A percentile compares a stretch with the other conserved stretches of the same genome.
phyloP scores from a whole-genome alignment of 2,113 vertebrate species.

The Paradoxurus hermaphroditus region DNA sequence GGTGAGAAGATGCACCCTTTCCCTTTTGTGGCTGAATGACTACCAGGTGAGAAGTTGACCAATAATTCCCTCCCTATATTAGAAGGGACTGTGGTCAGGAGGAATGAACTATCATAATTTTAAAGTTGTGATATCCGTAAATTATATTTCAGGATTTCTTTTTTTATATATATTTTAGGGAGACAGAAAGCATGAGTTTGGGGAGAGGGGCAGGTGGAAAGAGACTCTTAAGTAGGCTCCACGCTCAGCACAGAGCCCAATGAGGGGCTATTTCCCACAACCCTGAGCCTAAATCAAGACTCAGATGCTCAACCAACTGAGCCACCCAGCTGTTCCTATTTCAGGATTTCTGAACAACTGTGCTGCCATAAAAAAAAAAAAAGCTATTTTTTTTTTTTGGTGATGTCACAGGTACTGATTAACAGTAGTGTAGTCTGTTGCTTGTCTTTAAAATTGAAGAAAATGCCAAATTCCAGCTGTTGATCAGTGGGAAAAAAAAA shows the following conservation, averaged over 20 bases:
- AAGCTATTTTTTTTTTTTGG: neutral
- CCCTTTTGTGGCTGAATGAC: neutral
- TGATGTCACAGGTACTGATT: neutral
- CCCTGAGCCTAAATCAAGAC: too few species aligned
- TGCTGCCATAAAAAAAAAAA: neutral
- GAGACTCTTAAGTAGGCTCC: too few species aligned
- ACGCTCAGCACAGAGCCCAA: fast-evolving
- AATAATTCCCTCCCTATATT: neutral
- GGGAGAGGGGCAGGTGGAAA: too few species aligned
- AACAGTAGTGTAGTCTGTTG: neutral
- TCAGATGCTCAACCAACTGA: too few species aligned
- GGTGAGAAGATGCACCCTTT: neutral
- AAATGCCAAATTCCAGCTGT: neutral
- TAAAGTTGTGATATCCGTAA: neutral
- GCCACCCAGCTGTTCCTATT: neutral
- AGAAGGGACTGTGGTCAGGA: neutral
- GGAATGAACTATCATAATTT: neutral
- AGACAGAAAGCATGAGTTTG: too few species aligned
- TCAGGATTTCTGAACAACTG: neutral
- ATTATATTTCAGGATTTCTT: neutral
- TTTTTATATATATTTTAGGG: too few species aligned
- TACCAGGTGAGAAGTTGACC: neutral
- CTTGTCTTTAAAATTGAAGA: neutral
- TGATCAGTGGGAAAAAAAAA: neutral
- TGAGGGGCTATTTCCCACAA: too few species aligned